phyloP scores from a whole-genome alignment of 2,113 vertebrate genomes.

The Microtus richardsoni region DNA sequence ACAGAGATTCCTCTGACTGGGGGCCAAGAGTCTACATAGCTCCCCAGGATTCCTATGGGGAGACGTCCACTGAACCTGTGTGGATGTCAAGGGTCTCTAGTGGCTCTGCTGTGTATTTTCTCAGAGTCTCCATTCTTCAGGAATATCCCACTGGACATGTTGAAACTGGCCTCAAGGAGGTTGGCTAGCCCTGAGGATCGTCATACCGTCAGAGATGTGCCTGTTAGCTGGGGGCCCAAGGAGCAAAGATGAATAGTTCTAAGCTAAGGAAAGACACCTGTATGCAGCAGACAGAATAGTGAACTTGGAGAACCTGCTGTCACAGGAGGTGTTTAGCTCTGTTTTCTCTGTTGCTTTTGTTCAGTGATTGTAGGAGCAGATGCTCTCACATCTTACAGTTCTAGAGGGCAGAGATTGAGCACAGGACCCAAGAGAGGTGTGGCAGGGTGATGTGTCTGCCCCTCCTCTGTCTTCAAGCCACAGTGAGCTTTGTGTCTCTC shows the following conservation, averaged over 20 bases:
- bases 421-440: accelerated
- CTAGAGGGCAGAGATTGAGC: background rate
- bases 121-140: accelerated
- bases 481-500: background rate
- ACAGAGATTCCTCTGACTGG: background rate
- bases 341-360: background rate
- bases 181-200: accelerated
- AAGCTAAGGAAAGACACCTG: background rate
- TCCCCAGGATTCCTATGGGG: background rate
- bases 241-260: background rate
- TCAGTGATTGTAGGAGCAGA: background rate
- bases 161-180: accelerated
- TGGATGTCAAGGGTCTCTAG: background rate
- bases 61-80: background rate
- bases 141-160: no score
- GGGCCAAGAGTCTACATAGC: background rate
- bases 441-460: background rate
- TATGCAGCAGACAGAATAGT: background rate
- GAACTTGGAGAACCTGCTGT: background rate
- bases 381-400: background rate
- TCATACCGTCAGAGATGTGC: background rate
- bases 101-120: background rate
- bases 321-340: accelerated
- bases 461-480: background rate
- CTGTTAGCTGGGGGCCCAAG: background rate